Conservation (phyloP, 2,888 invertebrate species). For the Meteorus colon region DNA sequence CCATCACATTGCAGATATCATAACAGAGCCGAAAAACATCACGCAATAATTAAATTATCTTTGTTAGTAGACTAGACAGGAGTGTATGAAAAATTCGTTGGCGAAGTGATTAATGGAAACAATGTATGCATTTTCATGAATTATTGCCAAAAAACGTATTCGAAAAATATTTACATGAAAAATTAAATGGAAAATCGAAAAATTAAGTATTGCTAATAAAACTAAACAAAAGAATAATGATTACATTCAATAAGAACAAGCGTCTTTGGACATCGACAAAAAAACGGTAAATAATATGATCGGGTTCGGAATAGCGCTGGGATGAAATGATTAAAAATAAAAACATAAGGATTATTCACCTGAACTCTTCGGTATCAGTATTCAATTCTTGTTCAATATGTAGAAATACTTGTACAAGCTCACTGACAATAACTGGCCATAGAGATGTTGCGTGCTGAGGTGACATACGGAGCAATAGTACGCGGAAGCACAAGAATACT, state of each 20-base stretch:
- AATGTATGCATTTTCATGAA: neutral
- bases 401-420: constrained; percentile 90
- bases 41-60: constrained; percentile 66
- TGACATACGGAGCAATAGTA: constrained; percentile 88
- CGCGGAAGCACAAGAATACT: constrained; percentile 91
- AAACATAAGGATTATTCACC: constrained; percentile 73
- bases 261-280: neutral
- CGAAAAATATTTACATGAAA: neutral
- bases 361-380: constrained; percentile 84
- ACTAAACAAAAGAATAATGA: neutral
- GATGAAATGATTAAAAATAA: constrained; percentile 9
- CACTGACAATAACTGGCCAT: constrained; percentile 94
- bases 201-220: neutral
- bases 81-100: constrained; percentile 4
- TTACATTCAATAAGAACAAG: neutral
- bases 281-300: constrained; percentile 22
- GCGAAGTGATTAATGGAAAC: neutral
- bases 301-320: constrained; percentile 1
- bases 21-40: constrained; percentile 69
- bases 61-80: constrained; percentile 61
- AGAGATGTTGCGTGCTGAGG: constrained; percentile 88
- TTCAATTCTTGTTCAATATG: constrained; percentile 89
- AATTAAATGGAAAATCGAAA: neutral
- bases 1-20: constrained; percentile 69
- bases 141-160: neutral